Conservation (phyloP, 2,888 invertebrate genomes). For the Orchesella flavescens region DNA sequence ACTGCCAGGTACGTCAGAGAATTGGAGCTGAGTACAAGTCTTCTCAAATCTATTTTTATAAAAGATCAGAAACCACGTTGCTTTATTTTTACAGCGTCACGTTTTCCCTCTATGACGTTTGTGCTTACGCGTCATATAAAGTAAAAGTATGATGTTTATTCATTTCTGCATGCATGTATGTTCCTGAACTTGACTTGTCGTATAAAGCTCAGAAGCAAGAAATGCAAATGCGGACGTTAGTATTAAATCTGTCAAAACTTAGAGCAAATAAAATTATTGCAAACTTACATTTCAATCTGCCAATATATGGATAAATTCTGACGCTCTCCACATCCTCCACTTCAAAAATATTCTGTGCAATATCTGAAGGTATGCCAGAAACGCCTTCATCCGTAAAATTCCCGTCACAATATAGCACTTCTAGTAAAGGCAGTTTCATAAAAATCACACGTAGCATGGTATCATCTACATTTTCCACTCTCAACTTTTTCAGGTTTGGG, state of each 20-base stretch:
- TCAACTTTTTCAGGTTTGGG: slow-evolving; percentile 56
- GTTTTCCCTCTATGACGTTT: too few relatives aligned
- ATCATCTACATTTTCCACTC: slow-evolving; percentile 61
- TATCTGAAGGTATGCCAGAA: slow-evolving; percentile 58
- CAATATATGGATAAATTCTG: slow-evolving; percentile 58
- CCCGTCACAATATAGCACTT: slow-evolving; percentile 60
- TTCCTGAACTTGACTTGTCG: too few relatives aligned
- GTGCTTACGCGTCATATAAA: too few relatives aligned
- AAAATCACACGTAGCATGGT: slow-evolving; percentile 61
- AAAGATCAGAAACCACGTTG: neutral
- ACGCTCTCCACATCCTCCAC: slow-evolving; percentile 59
- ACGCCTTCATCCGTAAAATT: slow-evolving; percentile 65
- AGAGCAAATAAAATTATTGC: neutral
- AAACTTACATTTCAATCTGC: slow-evolving; percentile 58
- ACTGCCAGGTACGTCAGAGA: slow-evolving; percentile 58
- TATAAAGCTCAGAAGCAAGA: too few relatives aligned
- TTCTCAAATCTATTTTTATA: slow-evolving; percentile 61
- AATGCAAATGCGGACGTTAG: too few relatives aligned
- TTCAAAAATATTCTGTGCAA: slow-evolving; percentile 61
- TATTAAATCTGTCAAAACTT: too few relatives aligned
- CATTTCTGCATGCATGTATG: too few relatives aligned
- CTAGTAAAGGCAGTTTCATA: slow-evolving; percentile 42
- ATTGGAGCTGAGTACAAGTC: slow-evolving; percentile 54
- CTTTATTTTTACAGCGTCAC: too few relatives aligned
- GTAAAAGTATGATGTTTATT: too few relatives aligned